Base-by-base conservation (phyloP, 2,797 vertebrate species). In the Gallinago stenura region DNA sequence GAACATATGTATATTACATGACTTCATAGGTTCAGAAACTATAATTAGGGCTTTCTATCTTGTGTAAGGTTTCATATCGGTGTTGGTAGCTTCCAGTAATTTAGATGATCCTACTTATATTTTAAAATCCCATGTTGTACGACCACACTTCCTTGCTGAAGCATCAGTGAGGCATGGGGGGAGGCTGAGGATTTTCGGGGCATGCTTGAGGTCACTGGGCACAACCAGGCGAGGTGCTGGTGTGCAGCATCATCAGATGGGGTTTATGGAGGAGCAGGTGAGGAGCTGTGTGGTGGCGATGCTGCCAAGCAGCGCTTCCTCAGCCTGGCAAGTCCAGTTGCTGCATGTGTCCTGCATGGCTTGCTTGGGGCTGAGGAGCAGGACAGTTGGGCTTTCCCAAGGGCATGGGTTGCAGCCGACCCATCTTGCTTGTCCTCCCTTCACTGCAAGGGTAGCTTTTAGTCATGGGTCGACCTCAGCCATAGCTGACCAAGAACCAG, bases 1-100 rank as follows among this genome's bases (percentile, higher is more conserved):
- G 57, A 95, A 39, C 81, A 80, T 96, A 93, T 51, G 83, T 87
- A 39, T 93, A 77, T 92, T 92, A 83, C 69, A 92, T 97, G 89
- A 95, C 89, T 97, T 97, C 97, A 93, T 89, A 95, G 79, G 79
- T 92, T 95, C 87, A 72, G 86, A 79, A 85, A 33, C 82, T 94
- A 58, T 97, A 95, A 93, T 86, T 95, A 81, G 76, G 84, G 70
- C 71, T 88, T 95, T 96, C 96, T 95, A 6, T 75, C 69, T 89
- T 64, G 14, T 81, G 62, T 62, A 71, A 83, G n/a, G 64, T 54
- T 93, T 83, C 57, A 19, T 25, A 2, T 54, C 2, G 1, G n/a
- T 80, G 28, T 89, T 39, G 24, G 31, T 83, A 92, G 72, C 56
- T 71, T 81, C 28, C 45, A 93, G 45, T 83, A 90, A 65, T 77